Percentiles rank a stretch among this genome's conserved stretches.
Conservation (phyloP, 2,113 vertebrate species). For the Poeciliopsis occidentalis region DNA sequence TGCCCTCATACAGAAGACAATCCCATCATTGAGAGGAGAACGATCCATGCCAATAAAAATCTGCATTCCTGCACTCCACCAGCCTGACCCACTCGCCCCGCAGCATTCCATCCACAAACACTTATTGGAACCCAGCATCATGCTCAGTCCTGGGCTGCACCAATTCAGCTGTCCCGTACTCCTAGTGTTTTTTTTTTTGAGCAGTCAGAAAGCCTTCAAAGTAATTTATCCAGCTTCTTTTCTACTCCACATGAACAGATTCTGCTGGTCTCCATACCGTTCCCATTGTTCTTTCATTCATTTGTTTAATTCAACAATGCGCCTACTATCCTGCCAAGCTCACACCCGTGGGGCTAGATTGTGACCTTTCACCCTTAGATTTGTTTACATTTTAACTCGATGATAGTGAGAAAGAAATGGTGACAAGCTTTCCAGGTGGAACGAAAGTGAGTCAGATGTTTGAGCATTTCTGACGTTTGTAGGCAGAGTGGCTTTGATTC, state of each 20-base stretch:
- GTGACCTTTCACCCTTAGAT: neutral
- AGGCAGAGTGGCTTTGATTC: neutral
- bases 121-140: constrained; percentile 6
- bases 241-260: neutral
- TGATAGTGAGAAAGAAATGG: neutral
- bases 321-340: constrained; percentile 13
- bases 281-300: constrained; percentile 36
- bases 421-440: neutral
- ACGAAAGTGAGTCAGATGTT: constrained; percentile 1
- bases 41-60: constrained; percentile 20
- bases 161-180: neutral
- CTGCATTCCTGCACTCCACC: constrained; percentile 44
- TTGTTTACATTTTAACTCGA: neutral
- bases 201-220: neutral
- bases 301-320: constrained; percentile 29
- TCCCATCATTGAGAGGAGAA: constrained; percentile 45
- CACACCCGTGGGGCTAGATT: constrained; percentile 1
- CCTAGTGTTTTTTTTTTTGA: fast-evolving
- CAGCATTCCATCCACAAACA: constrained; percentile 20
- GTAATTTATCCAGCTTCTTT: neutral
- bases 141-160: neutral
- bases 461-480: neutral
- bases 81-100: constrained; percentile 1
- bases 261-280: constrained; percentile 3
- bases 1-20: constrained; percentile 33